Conservation (phyloP, 2,113 vertebrate species). For the Protomyctophum bolini region DNA sequence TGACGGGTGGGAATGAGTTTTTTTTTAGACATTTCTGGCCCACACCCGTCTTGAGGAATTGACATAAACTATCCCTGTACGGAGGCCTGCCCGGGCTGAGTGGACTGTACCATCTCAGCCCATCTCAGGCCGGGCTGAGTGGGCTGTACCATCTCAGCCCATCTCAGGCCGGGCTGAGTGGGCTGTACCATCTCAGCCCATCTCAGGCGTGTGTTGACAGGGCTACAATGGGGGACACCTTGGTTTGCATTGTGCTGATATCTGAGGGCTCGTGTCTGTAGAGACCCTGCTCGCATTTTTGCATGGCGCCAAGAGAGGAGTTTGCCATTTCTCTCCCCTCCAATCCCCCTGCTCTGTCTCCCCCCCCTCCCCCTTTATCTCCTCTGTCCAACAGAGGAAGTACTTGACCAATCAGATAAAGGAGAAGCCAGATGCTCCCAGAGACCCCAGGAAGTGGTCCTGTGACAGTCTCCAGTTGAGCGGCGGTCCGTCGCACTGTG, state of each 20-base stretch:
- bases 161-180: no score
- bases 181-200: no score
- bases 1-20: constrained; percentile 27
- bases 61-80: constrained; percentile 40
- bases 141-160: no score
- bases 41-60: constrained; percentile 23
- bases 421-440: constrained; percentile 19
- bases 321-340: constrained; percentile 30
- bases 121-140: no score
- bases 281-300: constrained; percentile 67
- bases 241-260: constrained; percentile 16
- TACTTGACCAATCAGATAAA: constrained; percentile 30
- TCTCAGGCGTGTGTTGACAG: neutral
- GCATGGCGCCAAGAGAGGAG: constrained; percentile 66
- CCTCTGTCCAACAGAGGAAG: constrained; percentile 12
- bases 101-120: constrained; percentile 2
- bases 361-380: neutral
- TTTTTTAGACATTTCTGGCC: constrained; percentile 43
- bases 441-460: constrained; percentile 16
- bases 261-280: constrained; percentile 33
- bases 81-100: constrained; percentile 12
- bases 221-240: constrained; percentile 24
- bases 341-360: constrained; percentile 14
- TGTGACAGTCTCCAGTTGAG: constrained; percentile 6
- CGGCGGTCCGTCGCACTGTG: constrained; percentile 6